Conservation (phyloP, 1,140 invertebrate species). For the Goniozus legneri region DNA sequence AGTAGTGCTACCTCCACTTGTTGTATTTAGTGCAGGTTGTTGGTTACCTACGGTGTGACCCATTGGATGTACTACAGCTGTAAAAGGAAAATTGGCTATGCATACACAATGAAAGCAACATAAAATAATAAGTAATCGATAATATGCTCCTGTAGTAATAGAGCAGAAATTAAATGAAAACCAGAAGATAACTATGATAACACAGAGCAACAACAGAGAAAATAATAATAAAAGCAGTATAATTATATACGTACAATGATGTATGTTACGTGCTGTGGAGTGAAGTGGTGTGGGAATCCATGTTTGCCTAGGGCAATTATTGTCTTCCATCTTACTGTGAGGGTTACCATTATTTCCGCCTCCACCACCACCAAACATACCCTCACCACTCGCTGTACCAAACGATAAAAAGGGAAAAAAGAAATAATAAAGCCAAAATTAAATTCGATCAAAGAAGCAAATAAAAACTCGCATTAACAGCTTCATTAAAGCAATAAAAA, state of each 20-base stretch:
- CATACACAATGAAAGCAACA: constrained; percentile 28
- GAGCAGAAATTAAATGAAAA: constrained; percentile 21
- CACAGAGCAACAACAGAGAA: no score
- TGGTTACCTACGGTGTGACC: constrained; percentile 46
- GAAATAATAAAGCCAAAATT: constrained; percentile 38
- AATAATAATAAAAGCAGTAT: constrained; percentile 16
- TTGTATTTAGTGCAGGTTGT: constrained; percentile 41
- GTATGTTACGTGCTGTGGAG: constrained; percentile 47
- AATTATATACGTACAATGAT: constrained; percentile 51
- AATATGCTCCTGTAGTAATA: neutral
- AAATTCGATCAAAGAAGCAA: constrained; percentile 17
- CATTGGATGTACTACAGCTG: constrained; percentile 51
- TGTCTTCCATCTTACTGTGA: constrained; percentile 49
- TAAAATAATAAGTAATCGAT: constrained; percentile 10
- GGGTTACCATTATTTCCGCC: constrained; percentile 43
- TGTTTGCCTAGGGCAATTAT: constrained; percentile 51
- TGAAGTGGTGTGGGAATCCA: constrained; percentile 53
- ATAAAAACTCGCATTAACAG: neutral
- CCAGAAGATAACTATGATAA: no score
- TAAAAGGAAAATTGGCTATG: constrained; percentile 33
- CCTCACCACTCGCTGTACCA: constrained; percentile 49
- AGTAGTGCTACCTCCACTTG: constrained; percentile 33
- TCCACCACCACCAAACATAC: constrained; percentile 47
- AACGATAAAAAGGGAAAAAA: constrained; percentile 39
- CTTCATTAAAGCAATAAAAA: constrained; percentile 2